Evolutionary conservation across 2,113 vertebrate species (phyloP).

Genomic region (Podarcis muralis): DNA sequence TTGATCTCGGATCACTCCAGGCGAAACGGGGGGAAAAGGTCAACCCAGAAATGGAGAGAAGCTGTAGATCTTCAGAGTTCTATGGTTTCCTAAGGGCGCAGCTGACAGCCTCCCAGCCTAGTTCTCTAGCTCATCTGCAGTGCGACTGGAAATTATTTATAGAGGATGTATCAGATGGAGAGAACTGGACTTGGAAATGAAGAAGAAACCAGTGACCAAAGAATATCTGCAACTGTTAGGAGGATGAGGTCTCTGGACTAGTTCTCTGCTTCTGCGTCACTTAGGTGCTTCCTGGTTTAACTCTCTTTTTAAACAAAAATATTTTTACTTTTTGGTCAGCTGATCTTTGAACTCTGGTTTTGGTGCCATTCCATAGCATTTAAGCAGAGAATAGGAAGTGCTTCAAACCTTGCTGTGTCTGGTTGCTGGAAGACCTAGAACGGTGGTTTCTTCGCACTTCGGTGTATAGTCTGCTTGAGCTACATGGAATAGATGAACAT

Average conservation of each 20-base stretch:
- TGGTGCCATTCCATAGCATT: constrained; percentile 10
- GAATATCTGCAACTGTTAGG: background rate
- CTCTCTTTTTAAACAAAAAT: background rate
- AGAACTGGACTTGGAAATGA: background rate
- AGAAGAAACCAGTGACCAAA: constrained; percentile 9
- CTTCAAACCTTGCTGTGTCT: background rate
- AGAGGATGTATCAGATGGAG: background rate
- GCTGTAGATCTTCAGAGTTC: background rate
- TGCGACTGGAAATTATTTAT: constrained; percentile 4
- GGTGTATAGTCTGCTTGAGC: background rate
- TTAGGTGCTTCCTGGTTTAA: background rate
- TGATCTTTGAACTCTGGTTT: constrained; percentile 3
- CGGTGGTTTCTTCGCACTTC: background rate
- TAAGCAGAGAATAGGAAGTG: constrained; percentile 23
- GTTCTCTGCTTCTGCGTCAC: background rate
- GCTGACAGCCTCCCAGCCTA: background rate
- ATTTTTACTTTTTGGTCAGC: background rate
- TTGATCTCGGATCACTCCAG: background rate
- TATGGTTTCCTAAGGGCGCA: background rate
- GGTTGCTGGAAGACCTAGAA: constrained; percentile 30
- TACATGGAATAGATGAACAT: background rate
- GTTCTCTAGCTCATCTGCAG: background rate
- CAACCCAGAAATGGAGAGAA: background rate
- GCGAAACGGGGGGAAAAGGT: background rate
- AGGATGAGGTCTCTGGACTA: background rate